phyloP scores from a whole-genome alignment of 2,888 invertebrate species.

The Rapana venosa region DNA sequence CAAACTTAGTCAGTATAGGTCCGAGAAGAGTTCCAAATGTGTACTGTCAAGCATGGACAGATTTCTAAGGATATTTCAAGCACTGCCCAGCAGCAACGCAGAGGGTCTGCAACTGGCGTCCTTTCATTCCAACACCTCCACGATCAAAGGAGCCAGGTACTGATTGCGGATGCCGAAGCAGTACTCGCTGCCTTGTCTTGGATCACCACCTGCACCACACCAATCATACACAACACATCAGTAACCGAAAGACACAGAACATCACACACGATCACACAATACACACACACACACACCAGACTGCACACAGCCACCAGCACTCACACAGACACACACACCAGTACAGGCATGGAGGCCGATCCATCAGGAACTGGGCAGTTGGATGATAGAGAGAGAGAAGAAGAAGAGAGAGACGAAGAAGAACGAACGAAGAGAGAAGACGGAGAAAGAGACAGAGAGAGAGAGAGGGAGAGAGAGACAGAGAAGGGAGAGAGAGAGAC shows the following conservation, averaged over 20 bases:
- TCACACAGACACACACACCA: background rate
- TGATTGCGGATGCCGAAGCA: constrained; percentile 79
- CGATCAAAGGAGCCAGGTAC: constrained; percentile 76
- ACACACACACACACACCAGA: background rate
- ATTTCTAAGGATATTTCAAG: too few relatives aligned
- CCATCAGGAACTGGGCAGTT: too few relatives aligned
- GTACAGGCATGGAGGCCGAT: too few relatives aligned
- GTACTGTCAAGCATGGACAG: too few relatives aligned
- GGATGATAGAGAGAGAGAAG: background rate
- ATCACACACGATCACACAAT: background rate
- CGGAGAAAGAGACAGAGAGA: too few relatives aligned
- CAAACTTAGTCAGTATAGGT: too few relatives aligned
- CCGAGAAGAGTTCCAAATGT: too few relatives aligned
- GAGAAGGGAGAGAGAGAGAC: too few relatives aligned
- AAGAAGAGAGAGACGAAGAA: background rate
- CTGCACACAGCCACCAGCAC: background rate
- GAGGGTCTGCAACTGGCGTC: too few relatives aligned
- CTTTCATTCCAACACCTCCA: constrained; percentile 65
- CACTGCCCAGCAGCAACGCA: too few relatives aligned
- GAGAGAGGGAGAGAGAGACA: too few relatives aligned
- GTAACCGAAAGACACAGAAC: background rate
- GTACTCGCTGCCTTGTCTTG: constrained; percentile 71
- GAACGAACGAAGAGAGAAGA: background rate
- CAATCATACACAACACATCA: background rate
- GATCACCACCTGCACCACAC: constrained; percentile 61